phyloP scores from a whole-genome alignment of 2,888 invertebrate genomes.

The Coecobrya sp. region DNA sequence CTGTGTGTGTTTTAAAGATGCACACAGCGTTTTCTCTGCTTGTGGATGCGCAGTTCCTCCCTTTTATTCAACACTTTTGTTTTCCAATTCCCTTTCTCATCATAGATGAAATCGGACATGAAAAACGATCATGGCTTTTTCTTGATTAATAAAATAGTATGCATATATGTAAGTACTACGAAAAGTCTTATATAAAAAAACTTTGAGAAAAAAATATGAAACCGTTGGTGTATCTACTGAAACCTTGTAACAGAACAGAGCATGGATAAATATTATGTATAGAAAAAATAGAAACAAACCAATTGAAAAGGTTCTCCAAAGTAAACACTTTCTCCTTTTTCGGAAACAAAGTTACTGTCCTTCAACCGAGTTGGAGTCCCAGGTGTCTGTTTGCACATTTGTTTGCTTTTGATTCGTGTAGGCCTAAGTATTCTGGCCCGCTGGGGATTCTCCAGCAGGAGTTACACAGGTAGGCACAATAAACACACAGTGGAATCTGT shows the following conservation, averaged over 20 bases:
- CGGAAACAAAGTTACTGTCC: slow-evolving; percentile 42
- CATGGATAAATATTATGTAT: neutral
- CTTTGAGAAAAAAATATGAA: neutral
- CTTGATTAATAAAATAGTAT: neutral
- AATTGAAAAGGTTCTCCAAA: slow-evolving; percentile 45
- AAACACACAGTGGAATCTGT: slow-evolving; percentile 17
- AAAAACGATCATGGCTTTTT: neutral
- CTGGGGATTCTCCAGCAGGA: slow-evolving; percentile 17
- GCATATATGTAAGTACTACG: no score
- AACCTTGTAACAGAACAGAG: neutral
- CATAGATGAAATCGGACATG: neutral
- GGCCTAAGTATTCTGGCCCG: neutral
- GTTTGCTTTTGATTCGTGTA: neutral
- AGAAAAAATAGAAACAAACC: slow-evolving; percentile 51
- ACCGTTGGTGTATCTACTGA: neutral
- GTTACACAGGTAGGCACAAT: slow-evolving; percentile 14
- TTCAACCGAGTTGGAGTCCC: neutral
- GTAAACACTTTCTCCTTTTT: slow-evolving; percentile 45
- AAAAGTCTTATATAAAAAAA: no score
- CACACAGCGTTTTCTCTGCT: neutral
- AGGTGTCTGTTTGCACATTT: slow-evolving; percentile 24
- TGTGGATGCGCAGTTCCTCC: neutral
- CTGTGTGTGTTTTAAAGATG: neutral
- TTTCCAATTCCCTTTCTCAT: neutral
- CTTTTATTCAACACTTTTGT: neutral